Percentiles rank a stretch among this genome's conserved stretches.
Conservation (phyloP, 2,888 invertebrate species). For the Siphlonurus alternatus region DNA sequence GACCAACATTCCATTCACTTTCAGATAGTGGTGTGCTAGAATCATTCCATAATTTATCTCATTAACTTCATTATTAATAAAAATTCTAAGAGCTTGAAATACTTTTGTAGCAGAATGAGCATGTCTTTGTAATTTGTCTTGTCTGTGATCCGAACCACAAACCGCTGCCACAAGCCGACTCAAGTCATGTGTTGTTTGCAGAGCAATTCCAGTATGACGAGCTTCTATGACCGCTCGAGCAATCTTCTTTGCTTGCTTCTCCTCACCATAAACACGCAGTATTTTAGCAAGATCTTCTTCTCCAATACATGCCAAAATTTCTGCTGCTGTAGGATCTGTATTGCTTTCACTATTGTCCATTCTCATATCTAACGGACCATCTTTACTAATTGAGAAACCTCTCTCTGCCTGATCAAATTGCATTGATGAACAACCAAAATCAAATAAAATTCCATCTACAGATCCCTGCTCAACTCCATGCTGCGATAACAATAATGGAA, state of each 20-base stretch:
- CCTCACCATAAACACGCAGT: slow-evolving; percentile 75
- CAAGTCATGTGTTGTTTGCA: slow-evolving; percentile 69
- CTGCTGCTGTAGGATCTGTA: slow-evolving; percentile 64
- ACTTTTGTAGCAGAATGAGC: slow-evolving; percentile 79
- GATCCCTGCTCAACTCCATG: slow-evolving; percentile 41
- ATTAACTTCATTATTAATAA: slow-evolving; percentile 91
- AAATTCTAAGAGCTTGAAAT: slow-evolving; percentile 85
- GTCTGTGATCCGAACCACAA: slow-evolving; percentile 32
- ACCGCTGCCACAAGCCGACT: slow-evolving; percentile 53
- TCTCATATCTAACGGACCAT: slow-evolving; percentile 89
- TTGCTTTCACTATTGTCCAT: slow-evolving; percentile 68
- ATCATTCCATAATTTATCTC: slow-evolving; percentile 81
- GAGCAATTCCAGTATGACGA: slow-evolving; percentile 51
- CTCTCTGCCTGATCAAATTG: slow-evolving; percentile 68
- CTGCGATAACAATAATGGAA: slow-evolving; percentile 46
- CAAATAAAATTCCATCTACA: slow-evolving; percentile 78
- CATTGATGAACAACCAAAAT: slow-evolving; percentile 92
- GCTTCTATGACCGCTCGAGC: slow-evolving; percentile 76
- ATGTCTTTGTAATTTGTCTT: slow-evolving; percentile 57
- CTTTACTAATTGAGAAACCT: slow-evolving; percentile 70
- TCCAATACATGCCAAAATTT: slow-evolving; percentile 62
- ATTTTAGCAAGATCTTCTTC: slow-evolving; percentile 66
- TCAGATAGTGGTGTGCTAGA: slow-evolving; percentile 57
- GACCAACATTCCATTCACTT: slow-evolving; percentile 58
- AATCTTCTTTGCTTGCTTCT: slow-evolving; percentile 69